phyloP scores from a whole-genome alignment of 2,797 vertebrate genomes.

The Smutsia temminckii region DNA sequence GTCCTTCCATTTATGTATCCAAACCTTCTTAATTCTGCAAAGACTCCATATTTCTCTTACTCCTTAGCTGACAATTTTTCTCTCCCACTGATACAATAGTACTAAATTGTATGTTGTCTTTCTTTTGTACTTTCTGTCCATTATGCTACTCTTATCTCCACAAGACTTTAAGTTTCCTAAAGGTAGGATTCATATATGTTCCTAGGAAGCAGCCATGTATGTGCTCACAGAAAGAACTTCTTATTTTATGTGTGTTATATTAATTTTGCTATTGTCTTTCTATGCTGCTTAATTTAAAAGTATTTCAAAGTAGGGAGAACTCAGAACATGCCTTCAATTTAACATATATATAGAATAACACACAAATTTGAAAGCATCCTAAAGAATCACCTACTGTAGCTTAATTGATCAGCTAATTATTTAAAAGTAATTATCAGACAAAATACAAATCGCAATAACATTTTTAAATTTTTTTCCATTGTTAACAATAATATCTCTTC shows the following conservation, averaged over 20 bases:
- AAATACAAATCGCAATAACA: conserved; percentile 64
- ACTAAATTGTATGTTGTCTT: neutral
- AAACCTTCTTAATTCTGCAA: neutral
- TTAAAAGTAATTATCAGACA: conserved; percentile 62
- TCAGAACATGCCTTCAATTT: neutral
- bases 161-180: neutral
- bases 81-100: neutral
- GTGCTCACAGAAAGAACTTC: neutral
- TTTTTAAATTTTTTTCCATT: conserved; percentile 71
- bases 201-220: neutral
- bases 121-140: neutral
- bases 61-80: neutral
- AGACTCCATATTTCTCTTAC: neutral
- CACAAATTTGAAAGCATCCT: neutral
- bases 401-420: conserved; percentile 47
- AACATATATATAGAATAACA: neutral
- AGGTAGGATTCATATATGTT: neutral
- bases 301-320: conserved; percentile 7
- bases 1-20: neutral
- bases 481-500: conserved; percentile 64
- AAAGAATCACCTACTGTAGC: conserved; percentile 35
- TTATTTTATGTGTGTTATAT: neutral
- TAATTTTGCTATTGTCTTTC: neutral
- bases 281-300: conserved; percentile 35
- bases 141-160: neutral